Conservation (phyloP, 2,888 invertebrate species). For the Cenopis cana region DNA sequence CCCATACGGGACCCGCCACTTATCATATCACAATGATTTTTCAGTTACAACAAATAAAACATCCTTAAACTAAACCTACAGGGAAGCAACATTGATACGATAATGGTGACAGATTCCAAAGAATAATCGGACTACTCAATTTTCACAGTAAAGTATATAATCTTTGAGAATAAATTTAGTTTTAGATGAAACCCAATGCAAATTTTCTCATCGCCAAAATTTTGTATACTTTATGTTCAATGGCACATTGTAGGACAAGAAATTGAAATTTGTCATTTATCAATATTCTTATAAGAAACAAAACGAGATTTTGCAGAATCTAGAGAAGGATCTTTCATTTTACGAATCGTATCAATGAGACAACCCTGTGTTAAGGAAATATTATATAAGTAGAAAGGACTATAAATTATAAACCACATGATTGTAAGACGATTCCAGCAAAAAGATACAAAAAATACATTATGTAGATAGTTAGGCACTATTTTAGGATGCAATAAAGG, state of each 20-base stretch:
- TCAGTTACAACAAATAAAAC: constrained; percentile 46
- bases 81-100: background rate
- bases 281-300: background rate
- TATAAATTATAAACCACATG: constrained; percentile 28
- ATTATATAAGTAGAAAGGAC: constrained; percentile 14
- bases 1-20: constrained; percentile 13
- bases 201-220: background rate
- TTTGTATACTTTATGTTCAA: background rate
- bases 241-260: constrained; percentile 4
- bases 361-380: constrained; percentile 14
- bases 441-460: constrained; percentile 42
- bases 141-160: background rate
- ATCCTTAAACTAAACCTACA: constrained; percentile 6
- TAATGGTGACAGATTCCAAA: background rate
- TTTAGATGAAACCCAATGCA: background rate
- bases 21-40: constrained; percentile 35
- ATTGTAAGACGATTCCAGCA: constrained; percentile 28
- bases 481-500: constrained; percentile 39
- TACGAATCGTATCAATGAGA: background rate
- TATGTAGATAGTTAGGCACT: constrained; percentile 40
- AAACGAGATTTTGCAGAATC: background rate
- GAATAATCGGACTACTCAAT: background rate
- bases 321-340: background rate
- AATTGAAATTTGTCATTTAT: background rate
- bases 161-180: background rate